Evolutionary conservation across 2,888 invertebrate genomes (phyloP).

Genomic region (Andrena dorsata): DNA sequence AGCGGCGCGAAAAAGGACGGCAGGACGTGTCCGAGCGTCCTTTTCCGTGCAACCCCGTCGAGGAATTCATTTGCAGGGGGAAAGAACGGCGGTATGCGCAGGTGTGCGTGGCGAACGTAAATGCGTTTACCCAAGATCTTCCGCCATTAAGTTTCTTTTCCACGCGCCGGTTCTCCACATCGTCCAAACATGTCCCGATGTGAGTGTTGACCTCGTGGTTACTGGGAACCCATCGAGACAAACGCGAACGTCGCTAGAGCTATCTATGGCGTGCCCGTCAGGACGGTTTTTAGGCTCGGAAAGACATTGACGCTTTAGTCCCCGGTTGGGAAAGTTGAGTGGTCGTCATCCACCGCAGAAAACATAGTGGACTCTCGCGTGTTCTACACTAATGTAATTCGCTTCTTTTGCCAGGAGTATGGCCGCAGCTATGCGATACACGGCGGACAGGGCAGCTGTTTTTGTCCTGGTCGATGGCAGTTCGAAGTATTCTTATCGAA

Average conservation of each 20-base stretch:
- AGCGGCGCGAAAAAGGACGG: not conserved
- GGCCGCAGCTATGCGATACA: constrained; percentile 27
- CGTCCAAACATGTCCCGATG: constrained; percentile 80
- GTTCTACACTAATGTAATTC: constrained; percentile 63
- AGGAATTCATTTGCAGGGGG: constrained; percentile 46
- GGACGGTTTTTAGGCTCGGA: constrained; percentile 71
- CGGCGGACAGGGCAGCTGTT: constrained; percentile 13
- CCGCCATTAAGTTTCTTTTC: constrained; percentile 72
- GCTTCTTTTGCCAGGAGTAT: constrained; percentile 31
- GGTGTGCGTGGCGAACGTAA: constrained; percentile 68
- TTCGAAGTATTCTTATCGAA: constrained; percentile 56
- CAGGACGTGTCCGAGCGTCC: constrained; percentile 9
- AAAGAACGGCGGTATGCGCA: constrained; percentile 66
- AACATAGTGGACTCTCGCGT: constrained; percentile 58
- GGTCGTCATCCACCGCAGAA: constrained; percentile 61
- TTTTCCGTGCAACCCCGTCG: constrained; percentile 22
- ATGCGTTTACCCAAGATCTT: constrained; percentile 69
- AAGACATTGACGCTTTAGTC: constrained; percentile 68
- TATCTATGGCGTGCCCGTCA: constrained; percentile 74
- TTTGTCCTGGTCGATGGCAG: constrained; percentile 33
- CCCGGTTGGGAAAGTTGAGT: constrained; percentile 71
- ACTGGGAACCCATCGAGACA: constrained; percentile 77
- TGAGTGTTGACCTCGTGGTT: constrained; percentile 77
- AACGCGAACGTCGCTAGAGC: constrained; percentile 70
- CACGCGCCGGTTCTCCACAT: constrained; percentile 68